Evolutionary conservation across 1,140 invertebrate species (phyloP), one percentile per base, ranked within the genome.

Genomic region (Pectinophora gossypiella): DNA sequence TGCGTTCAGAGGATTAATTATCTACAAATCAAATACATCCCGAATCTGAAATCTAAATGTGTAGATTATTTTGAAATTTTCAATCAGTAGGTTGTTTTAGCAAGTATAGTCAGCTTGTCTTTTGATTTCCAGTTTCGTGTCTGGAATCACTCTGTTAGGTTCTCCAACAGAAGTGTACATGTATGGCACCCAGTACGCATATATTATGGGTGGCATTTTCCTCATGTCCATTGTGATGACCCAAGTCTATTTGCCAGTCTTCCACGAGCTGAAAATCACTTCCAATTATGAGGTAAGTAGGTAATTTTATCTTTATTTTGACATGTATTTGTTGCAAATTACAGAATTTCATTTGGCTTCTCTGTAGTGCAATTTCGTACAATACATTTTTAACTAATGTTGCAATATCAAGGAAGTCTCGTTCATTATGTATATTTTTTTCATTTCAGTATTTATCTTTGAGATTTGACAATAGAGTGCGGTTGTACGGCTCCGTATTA

Each of bases 161-260:
- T 94, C 92, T 10, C 95, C 95, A 1, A 95, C 95, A 0, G 95
- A 97, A 85, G 92, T 96, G 51, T 97, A 97, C 72, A 91, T 93
- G 36, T 91, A 95, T 59, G 95, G 95, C 1, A 94, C 91, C 0
- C 93, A 94, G 64, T 95, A 95, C 59, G 84, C 91, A 0, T 92
- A 90, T 56, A 91, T 94, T 15, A 82, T 91, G 7, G 77, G 91
- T n/a, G 91, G 91, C 0, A 89, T 93, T 48, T 85, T 93, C 19
- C 68, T 94, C 10, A 92, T 93, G 59, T 91, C 91, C 18, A 63
- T 94, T 3, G 84, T 93, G 0, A 92, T 95, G 71, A 91, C 92
- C 1, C 90, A 91, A 61, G 87, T 96, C 2, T 96, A 93, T 71
- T 78, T 97, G 35, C 96, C 96, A 0, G 92, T 97, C 0, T 97